phyloP scores from a whole-genome alignment of 2,797 vertebrate species.

The Hirundo rustica region DNA sequence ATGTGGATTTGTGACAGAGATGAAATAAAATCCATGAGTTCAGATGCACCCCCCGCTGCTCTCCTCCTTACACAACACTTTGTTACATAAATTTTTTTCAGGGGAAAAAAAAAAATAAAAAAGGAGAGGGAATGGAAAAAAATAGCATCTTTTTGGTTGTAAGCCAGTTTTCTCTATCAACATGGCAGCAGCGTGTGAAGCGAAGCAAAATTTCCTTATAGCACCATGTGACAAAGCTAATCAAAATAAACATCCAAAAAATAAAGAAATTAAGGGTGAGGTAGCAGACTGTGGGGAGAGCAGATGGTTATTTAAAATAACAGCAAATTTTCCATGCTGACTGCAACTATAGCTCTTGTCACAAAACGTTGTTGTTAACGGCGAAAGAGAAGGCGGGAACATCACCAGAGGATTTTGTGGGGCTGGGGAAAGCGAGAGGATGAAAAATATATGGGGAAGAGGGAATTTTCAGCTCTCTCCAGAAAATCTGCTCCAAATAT shows the following conservation, averaged over 20 bases:
- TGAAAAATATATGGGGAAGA: background rate
- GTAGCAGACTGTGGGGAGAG: conserved; percentile 62
- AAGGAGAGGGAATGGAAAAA: background rate
- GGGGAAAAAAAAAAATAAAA: background rate
- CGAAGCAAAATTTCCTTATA: conserved; percentile 45
- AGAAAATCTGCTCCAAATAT: background rate
- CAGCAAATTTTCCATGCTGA: conserved; percentile 44
- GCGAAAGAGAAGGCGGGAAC: conserved; percentile 9
- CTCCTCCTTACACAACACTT: conserved; percentile 50
- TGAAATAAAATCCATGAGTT: conserved; percentile 11
- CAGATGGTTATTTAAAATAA: conserved; percentile 71
- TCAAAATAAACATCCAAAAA: conserved; percentile 68
- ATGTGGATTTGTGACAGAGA: background rate
- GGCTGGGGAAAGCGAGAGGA: background rate
- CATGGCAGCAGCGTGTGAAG: conserved; percentile 35
- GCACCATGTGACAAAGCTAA: conserved; percentile 65
- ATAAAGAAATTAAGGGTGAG: conserved; percentile 56
- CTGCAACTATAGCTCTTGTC: conserved; percentile 40
- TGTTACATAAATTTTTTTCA: conserved; percentile 34
- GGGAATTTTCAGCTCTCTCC: background rate
- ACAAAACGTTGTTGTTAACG: conserved; percentile 38
- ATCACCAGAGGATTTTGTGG: background rate
- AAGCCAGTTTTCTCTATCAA: conserved; percentile 52
- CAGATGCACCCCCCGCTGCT: conserved; percentile 35
- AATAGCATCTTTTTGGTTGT: conserved; percentile 34